These are phyloP conservation scores for Phrynocephalus guinanensis DNA, from an alignment of 2,797 vertebrate species.

Conservation along the genomic window DNA sequence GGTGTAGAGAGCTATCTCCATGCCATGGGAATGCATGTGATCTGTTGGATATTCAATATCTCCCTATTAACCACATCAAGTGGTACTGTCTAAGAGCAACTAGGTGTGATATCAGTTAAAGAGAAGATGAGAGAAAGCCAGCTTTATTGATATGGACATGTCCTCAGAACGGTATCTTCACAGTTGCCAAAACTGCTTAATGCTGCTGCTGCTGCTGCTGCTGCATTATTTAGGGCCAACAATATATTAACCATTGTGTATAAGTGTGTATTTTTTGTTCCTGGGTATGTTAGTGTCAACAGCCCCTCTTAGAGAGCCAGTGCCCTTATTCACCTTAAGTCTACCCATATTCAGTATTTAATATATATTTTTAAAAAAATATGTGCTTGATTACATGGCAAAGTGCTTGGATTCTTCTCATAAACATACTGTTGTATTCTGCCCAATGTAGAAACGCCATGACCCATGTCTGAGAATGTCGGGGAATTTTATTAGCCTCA, in stretches of 20 bases:
- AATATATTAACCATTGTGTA: neutral
- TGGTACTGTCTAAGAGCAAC: no score
- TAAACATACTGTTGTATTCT: constrained; percentile 82
- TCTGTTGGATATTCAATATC: no score
- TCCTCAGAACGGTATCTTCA: no score
- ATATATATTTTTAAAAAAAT: neutral
- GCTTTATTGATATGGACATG: no score
- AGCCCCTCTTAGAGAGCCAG: constrained; percentile 8
- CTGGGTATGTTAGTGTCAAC: neutral
- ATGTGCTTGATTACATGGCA: constrained; percentile 50
- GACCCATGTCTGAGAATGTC: constrained; percentile 82
- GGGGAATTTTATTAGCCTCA: constrained; percentile 82
- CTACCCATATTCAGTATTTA: constrained; percentile 40
- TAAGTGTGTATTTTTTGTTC: constrained; percentile 18
- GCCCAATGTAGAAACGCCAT: constrained; percentile 77
- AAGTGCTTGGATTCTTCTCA: constrained; percentile 70
- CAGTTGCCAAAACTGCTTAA: neutral
- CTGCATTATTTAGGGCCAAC: neutral
- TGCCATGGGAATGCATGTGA: no score
- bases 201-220: neutral
- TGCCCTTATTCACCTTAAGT: neutral
- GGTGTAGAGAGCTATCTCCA: no score
- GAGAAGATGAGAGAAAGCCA: no score
- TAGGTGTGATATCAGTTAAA: no score
- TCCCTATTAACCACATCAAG: no score